These are phyloP conservation scores for Apteryx mantelli DNA, from an alignment of 2,113 vertebrate genomes.

Conservation along the genomic window DNA sequence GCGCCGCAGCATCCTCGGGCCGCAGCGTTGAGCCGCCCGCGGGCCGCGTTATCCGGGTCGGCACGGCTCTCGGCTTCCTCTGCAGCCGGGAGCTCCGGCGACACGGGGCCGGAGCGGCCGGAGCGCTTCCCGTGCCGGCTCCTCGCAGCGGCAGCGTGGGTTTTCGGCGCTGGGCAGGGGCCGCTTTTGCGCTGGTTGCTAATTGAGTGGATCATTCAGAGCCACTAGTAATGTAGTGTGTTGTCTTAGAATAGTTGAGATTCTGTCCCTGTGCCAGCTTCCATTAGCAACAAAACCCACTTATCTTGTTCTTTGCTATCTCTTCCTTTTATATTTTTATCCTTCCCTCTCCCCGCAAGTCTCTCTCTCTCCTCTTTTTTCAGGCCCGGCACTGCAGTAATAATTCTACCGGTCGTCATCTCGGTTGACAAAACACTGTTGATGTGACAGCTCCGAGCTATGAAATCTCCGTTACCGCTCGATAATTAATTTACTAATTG, in stretches of 20 bases:
- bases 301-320: constrained; percentile 75
- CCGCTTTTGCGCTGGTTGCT: constrained; percentile 50
- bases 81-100: too few relatives aligned
- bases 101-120: too few relatives aligned
- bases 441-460: constrained; percentile 73
- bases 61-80: too few relatives aligned
- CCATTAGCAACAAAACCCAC: constrained; percentile 76
- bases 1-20: too few relatives aligned
- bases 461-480: constrained; percentile 52
- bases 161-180: background rate
- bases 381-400: constrained; percentile 50
- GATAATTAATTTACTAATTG: constrained; percentile 76
- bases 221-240: constrained; percentile 53
- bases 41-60: too few relatives aligned
- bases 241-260: constrained; percentile 57
- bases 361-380: constrained; percentile 26
- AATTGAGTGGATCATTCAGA: constrained; percentile 72
- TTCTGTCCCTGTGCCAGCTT: constrained; percentile 66
- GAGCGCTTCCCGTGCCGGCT: too few relatives aligned
- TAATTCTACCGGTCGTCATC: constrained; percentile 68
- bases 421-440: constrained; percentile 61
- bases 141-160: too few relatives aligned
- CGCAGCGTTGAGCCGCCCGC: too few relatives aligned
- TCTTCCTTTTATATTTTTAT: constrained; percentile 70
- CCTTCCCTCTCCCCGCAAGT: constrained; percentile 35